These are phyloP conservation scores for Hydraecia micacea DNA, from an alignment of 2,888 invertebrate genomes.

Conservation along the genomic window DNA sequence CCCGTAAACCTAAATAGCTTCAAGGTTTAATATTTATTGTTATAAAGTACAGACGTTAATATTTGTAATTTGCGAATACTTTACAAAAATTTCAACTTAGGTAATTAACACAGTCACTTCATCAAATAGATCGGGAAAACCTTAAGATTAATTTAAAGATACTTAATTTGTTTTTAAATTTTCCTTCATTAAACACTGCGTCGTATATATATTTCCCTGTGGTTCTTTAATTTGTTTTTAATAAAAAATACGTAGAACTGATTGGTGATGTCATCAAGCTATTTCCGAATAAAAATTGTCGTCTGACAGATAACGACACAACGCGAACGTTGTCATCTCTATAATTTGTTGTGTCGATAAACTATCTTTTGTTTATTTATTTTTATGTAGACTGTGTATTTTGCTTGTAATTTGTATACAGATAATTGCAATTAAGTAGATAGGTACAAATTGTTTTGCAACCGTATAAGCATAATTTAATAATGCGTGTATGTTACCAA, in stretches of 20 bases:
- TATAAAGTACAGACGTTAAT: too few relatives aligned
- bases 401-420: not conserved
- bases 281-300: conserved; percentile 29
- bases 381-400: not conserved
- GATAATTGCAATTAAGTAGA: not conserved
- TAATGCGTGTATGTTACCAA: not conserved
- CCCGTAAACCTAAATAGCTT: too few relatives aligned
- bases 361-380: conserved; percentile 33
- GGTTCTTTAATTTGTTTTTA: conserved; percentile 29
- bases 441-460: not conserved
- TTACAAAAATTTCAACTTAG: too few relatives aligned
- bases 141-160: not conserved
- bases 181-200: not conserved
- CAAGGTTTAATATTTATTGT: too few relatives aligned
- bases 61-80: too few relatives aligned
- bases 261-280: conserved; percentile 22
- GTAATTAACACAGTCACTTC: too few relatives aligned
- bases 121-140: conserved; percentile 8
- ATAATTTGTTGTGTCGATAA: conserved; percentile 25
- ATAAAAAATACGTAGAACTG: conserved; percentile 16
- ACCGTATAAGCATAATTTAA: not conserved
- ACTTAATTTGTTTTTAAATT: not conserved
- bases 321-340: conserved; percentile 4
- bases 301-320: conserved; percentile 21
- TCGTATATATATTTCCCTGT: not conserved